A percentile compares a stretch with the other conserved stretches of the same genome.
Conservation (phyloP, 2,888 invertebrate genomes). For the Thera obeliscata region DNA sequence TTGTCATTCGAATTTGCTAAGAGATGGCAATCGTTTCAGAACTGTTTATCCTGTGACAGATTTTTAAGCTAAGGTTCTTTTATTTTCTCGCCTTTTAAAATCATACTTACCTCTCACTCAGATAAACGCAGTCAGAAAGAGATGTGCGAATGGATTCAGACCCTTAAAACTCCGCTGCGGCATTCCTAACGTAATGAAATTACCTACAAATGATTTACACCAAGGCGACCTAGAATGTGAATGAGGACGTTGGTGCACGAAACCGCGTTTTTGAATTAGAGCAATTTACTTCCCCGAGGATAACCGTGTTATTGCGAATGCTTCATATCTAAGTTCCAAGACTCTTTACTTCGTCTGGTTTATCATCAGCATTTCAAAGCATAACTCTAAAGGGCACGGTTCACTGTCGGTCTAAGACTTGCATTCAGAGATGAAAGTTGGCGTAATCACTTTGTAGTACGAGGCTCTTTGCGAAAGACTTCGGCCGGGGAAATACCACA, state of each 20-base stretch:
- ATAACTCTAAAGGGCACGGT: no score
- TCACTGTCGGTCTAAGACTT: no score
- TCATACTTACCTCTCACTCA: constrained; percentile 5
- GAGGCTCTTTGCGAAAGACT: no score
- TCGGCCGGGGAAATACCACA: no score
- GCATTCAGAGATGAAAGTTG: no score
- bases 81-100: background rate
- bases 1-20: no score
- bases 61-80: background rate
- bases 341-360: background rate
- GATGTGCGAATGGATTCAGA: constrained; percentile 9
- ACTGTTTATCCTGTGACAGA: no score
- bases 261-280: constrained; percentile 52
- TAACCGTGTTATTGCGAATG: constrained; percentile 29
- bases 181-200: constrained; percentile 48
- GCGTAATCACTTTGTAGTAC: no score
- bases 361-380: no score
- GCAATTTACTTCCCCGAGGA: constrained; percentile 46
- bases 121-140: constrained; percentile 11
- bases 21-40: no score
- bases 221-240: constrained; percentile 51
- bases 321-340: constrained; percentile 19
- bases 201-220: constrained; percentile 55
- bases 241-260: constrained; percentile 40
- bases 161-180: constrained; percentile 19